phyloP scores from a whole-genome alignment of 2,888 invertebrate genomes.

The Agrotis segetum region DNA sequence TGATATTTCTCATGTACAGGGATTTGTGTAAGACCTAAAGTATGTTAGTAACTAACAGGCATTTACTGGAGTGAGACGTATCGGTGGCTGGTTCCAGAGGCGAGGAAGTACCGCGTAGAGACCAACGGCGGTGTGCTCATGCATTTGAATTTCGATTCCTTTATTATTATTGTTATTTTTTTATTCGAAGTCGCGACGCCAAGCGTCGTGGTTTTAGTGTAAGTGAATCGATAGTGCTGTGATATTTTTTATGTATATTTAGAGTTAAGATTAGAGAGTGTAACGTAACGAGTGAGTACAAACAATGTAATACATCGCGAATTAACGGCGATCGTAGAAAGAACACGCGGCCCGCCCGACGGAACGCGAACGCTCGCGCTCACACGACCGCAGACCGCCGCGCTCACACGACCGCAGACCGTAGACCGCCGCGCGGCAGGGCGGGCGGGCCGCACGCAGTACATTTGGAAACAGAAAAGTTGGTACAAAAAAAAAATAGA shows the following conservation, averaged over 20 bases:
- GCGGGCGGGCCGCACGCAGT: constrained; percentile 57
- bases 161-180: constrained; percentile 78
- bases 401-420: background rate
- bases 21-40: constrained; percentile 43
- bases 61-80: constrained; percentile 29
- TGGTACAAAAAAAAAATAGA: constrained; percentile 68
- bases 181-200: constrained; percentile 79
- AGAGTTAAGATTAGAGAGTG: constrained; percentile 84
- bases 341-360: constrained; percentile 51
- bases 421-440: background rate
- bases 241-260: constrained; percentile 91
- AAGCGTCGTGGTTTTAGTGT: constrained; percentile 87
- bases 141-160: constrained; percentile 88
- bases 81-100: constrained; percentile 31
- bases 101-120: constrained; percentile 35
- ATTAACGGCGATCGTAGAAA: constrained; percentile 54
- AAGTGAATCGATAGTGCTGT: constrained; percentile 91
- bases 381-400: background rate
- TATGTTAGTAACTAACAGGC: constrained; percentile 41
- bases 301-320: constrained; percentile 81
- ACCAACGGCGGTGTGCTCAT: constrained; percentile 76
- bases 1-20: constrained; percentile 44
- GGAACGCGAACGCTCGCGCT: background rate
- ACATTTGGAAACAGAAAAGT: constrained; percentile 61
- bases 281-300: constrained; percentile 87